Base-by-base conservation (phyloP, 2,113 vertebrate species). In the Prietella phreatophila region DNA sequence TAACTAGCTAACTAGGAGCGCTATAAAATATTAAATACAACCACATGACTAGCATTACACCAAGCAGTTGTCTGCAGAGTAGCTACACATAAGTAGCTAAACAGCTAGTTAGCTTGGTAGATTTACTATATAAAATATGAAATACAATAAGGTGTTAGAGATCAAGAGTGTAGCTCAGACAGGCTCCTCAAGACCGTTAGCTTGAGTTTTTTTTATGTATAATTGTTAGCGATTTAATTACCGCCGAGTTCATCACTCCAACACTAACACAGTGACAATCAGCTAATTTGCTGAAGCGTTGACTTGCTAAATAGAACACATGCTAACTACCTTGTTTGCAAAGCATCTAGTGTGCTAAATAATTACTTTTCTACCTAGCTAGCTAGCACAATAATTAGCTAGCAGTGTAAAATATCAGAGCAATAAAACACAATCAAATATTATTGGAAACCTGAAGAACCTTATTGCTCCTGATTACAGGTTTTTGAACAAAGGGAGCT, bases 191-290 rank as follows among this genome's bases (percentile, higher is more conserved):
- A 10, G 9, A 20, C 3, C 5, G 71, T 75, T 76, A 47, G 22
- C 5, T 27, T 78, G 27, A 53, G 15, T n/a, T 13, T 22, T 13
- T 22, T 75, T 42, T 11, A 42, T 13, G 71, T 47, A 47, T 78
- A 27, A n/a, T 3, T 27, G 53, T 78, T 78, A 78, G 73, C 11
- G 14, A 76, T 76, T 76, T 47, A 2, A 76, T 76, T 76, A 27
- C 11, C 36, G 42, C 11, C 7, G 42, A 50, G 39, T 76, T 42
- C 27, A 50, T 76, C 6, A 73, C 39, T 76, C 10, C 10, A 39
- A 82, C 79, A 82, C 79, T 82, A 82, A 58, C 27, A 56, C 15
- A 55, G 53, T 36, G 79, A 82, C 55, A 25, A 5, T 58, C 55
- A 60, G 53, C 79, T 82, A 3, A 22, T 82, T 39, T 20, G 19